A percentile compares a stretch with the other conserved stretches of the same genome.
These are phyloP conservation scores for Temnopleurus reevesii DNA, from an alignment of 53 echinoderm and acorn worm species.

Conservation along the genomic window DNA sequence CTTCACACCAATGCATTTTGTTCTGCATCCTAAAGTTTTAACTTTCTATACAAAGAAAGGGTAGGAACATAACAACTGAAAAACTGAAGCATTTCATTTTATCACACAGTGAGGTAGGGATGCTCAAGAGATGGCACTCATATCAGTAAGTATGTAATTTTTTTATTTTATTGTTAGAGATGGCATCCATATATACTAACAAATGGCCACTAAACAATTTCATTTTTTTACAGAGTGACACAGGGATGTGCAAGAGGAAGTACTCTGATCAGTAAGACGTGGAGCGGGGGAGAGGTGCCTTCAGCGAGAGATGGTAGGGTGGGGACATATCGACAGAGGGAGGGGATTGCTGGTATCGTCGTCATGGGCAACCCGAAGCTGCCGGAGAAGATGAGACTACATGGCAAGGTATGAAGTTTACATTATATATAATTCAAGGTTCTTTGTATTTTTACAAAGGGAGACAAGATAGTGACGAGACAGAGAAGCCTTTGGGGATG, in stretches of 20 bases:
- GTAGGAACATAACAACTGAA: no score
- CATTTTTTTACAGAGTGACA: neutral
- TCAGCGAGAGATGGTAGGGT: slow-evolving; percentile 67
- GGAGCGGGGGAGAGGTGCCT: slow-evolving; percentile 81
- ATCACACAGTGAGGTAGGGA: slow-evolving; percentile 35
- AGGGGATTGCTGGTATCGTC: slow-evolving; percentile 56
- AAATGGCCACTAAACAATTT: no score
- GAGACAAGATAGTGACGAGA: no score
- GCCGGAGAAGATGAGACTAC: slow-evolving; percentile 71
- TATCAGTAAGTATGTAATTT: slow-evolving; percentile 69
- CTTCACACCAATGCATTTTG: no score
- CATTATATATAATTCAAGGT: no score
- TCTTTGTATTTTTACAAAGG: no score
- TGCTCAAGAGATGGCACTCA: slow-evolving; percentile 63
- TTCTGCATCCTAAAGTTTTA: no score
- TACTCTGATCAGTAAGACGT: slow-evolving; percentile 79
- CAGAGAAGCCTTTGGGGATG: no score
- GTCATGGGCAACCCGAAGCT: slow-evolving; percentile 88
- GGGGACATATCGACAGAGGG: slow-evolving; percentile 62
- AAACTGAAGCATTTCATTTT: no score
- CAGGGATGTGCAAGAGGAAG: slow-evolving; percentile 52
- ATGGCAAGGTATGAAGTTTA: slow-evolving; percentile 88
- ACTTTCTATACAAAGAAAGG: no score
- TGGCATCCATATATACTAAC: no score
- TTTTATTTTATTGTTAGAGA: no score